These are phyloP conservation scores for Odontesthes bonariensis DNA, from an alignment of 2,113 vertebrate species.

Conservation along the genomic window DNA sequence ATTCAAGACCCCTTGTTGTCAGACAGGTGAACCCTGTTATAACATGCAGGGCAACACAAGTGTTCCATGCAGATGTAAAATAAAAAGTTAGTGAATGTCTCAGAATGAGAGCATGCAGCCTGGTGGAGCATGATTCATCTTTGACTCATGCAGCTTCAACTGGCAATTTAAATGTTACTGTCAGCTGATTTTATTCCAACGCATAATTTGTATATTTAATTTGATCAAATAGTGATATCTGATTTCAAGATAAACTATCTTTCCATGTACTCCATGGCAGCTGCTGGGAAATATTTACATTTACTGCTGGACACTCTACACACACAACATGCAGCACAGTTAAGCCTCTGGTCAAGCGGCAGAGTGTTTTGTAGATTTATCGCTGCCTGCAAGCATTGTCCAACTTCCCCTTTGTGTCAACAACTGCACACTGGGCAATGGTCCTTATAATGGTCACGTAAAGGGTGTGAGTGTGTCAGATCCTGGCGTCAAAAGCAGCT, in stretches of 20 bases:
- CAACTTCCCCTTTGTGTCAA: constrained; percentile 52
- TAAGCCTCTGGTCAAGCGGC: constrained; percentile 5
- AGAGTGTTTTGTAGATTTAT: constrained; percentile 36
- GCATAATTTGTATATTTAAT: background rate
- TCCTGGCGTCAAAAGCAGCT: constrained; percentile 60
- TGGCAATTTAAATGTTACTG: background rate
- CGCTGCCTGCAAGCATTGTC: constrained; percentile 33
- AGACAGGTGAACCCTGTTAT: no score
- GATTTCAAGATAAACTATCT: background rate
- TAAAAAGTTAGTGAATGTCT: background rate
- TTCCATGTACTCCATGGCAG: background rate
- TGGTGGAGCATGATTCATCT: background rate
- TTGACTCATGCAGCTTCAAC: background rate
- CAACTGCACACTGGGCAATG: constrained; percentile 26
- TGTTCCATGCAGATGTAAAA: background rate
- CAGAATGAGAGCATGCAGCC: background rate
- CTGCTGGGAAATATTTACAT: background rate
- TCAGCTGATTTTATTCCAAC: background rate
- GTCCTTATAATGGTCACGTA: constrained; percentile 54
- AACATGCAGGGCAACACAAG: background rate
- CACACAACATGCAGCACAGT: background rate
- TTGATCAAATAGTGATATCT: background rate
- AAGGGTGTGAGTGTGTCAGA: constrained; percentile 58
- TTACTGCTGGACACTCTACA: background rate
- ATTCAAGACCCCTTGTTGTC: no score